These are phyloP conservation scores for Andrena flavipes DNA, from an alignment of 2,888 invertebrate species.

Conservation along the genomic window DNA sequence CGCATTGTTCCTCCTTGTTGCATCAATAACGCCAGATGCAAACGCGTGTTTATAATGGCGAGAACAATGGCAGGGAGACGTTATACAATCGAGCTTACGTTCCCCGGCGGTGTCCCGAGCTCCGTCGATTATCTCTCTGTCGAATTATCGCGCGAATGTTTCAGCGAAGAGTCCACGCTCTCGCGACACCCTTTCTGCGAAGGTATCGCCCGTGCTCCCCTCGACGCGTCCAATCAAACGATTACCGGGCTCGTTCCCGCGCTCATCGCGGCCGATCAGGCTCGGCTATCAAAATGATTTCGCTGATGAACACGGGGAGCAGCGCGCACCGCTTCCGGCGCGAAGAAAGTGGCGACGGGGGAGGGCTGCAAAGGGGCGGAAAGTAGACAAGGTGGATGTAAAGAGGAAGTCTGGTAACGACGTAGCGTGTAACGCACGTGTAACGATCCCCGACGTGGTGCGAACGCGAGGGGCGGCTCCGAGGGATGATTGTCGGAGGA, in stretches of 20 bases:
- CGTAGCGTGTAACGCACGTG: conserved; percentile 52
- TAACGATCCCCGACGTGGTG: conserved; percentile 47
- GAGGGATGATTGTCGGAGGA: conserved; percentile 36
- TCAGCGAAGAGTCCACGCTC: too few species aligned
- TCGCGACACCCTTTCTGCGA: too few species aligned
- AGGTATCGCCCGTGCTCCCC: conserved; percentile 20
- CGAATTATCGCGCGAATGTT: too few species aligned
- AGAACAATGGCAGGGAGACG: conserved; percentile 34
- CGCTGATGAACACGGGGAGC: conserved; percentile 33
- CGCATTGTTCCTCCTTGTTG: conserved; percentile 41
- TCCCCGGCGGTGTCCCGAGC: too few species aligned
- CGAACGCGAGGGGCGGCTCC: conserved; percentile 33
- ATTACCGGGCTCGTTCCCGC: conserved; percentile 49
- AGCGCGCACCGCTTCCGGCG: conserved; percentile 37
- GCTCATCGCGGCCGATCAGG: conserved; percentile 37
- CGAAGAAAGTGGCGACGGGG: not conserved
- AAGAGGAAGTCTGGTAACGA: conserved; percentile 42
- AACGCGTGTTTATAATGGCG: conserved; percentile 30
- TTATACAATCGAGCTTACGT: too few species aligned
- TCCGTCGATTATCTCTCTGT: too few species aligned
- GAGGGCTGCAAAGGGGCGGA: conserved; percentile 21
- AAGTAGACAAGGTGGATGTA: conserved; percentile 38
- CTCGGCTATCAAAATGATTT: conserved; percentile 37
- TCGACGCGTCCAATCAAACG: conserved; percentile 33
- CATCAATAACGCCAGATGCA: conserved; percentile 28